Conservation (phyloP, 1,140 invertebrate genomes). For the Forficula auricularia region DNA sequence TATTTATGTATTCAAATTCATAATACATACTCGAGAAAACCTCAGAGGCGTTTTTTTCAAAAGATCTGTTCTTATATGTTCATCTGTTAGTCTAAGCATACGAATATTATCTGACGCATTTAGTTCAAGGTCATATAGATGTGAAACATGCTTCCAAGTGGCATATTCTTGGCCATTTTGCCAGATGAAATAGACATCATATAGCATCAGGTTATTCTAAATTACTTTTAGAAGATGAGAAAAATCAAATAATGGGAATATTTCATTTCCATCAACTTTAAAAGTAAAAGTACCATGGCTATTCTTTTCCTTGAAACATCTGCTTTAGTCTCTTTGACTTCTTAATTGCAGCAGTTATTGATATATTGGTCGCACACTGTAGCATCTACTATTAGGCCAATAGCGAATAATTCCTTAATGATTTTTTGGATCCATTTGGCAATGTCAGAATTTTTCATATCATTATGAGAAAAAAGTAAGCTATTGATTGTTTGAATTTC, state of each 20-base stretch:
- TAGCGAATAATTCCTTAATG: not conserved
- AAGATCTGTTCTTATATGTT: conserved; percentile 5
- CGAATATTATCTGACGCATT: conserved; percentile 8
- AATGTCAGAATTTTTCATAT: conserved; percentile 1
- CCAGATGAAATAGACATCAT: conserved; percentile 1
- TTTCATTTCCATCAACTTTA: conserved; percentile 1
- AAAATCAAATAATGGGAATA: conserved; percentile 9
- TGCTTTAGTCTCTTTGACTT: conserved; percentile 4
- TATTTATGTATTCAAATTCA: not conserved
- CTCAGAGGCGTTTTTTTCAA: conserved; percentile 12
- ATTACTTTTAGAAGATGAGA: conserved; percentile 13
- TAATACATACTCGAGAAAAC: not conserved
- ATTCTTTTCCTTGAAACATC: no score
- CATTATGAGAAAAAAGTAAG: conserved; percentile 13
- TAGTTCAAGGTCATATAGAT: conserved; percentile 4
- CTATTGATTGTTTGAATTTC: conserved; percentile 20
- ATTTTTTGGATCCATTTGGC: not conserved
- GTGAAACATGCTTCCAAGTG: conserved; percentile 5
- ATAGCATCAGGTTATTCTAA: conserved; percentile 8
- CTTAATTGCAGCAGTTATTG: conserved; percentile 4
- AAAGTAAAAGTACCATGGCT: conserved; percentile 8
- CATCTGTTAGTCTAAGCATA: conserved; percentile 10
- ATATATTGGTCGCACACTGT: conserved; percentile 9
- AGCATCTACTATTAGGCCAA: conserved; percentile 5
- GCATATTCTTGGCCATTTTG: not conserved